Base-by-base conservation (phyloP, 2,797 vertebrate genomes). In the Oryzias sinensis region DNA sequence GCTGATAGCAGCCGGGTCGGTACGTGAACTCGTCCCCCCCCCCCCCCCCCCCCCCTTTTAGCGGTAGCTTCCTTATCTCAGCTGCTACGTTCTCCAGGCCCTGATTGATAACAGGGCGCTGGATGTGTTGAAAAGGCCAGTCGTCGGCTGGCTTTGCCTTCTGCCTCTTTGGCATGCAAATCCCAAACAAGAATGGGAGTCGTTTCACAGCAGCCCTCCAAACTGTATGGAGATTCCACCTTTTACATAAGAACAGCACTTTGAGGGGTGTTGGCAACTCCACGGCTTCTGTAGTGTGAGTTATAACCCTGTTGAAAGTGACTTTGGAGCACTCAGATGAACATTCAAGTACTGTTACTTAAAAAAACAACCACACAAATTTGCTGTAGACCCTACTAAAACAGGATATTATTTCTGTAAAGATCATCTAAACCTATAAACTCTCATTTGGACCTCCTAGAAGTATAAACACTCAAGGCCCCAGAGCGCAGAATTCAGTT, bases 101-200 rank as follows among this genome's bases (percentile, higher is more conserved):
- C 72, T 71, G 81, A 90, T 82, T 71, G 81, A 90, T 82, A 88
- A 72, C 69, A 46, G 57, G 70, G 65, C 71, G 63, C 16, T 41
- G 88, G 72, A 33, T 33, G 86, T 85, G 86, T 79, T 68, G 74
- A 86, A 88, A 86, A 72, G 42, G 68, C 49, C 70, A 68, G 78
- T 75, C 56, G 64, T 53, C 53, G 50, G 4, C 50, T 57, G 53
- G 51, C 20, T 15, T 29, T 0, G 41, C 51, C 49, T 69, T 71
- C 53, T 17, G 43, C 27, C 27, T 72, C 77, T 87, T 90, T 91
- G 74, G 87, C 82, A 76, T 89, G 88, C 76, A 83, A 91, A 91
- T 89, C 14, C 8, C 20, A 41, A 5, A 29, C 46, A 41, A 59
- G 74, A 79, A 77, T 56, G 55, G 55, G 59, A 54, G 55, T 76